Percentiles rank a stretch among this genome's conserved stretches.
phyloP scores from a whole-genome alignment of 2,797 vertebrate genomes.

The Lepus townsendii region DNA sequence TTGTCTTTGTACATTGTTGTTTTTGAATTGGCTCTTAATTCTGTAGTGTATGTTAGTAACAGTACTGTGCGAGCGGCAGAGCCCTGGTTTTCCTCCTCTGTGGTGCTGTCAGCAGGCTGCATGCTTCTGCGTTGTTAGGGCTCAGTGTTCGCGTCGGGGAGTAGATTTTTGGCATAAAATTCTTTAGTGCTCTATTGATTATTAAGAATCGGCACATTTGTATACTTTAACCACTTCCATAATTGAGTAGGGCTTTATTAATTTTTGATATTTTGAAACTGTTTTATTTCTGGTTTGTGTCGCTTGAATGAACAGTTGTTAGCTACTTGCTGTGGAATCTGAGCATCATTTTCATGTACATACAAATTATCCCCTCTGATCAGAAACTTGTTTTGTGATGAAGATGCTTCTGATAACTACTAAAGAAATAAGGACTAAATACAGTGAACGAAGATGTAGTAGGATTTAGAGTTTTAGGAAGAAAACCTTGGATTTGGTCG shows the following conservation, averaged over 20 bases:
- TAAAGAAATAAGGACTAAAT: slow-evolving; percentile 19
- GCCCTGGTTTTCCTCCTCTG: background rate
- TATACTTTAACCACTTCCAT: background rate
- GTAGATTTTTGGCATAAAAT: background rate
- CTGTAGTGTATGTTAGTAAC: background rate
- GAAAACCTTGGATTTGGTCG: background rate
- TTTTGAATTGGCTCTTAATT: background rate
- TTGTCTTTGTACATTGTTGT: background rate
- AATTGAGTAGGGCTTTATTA: background rate
- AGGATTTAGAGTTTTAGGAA: background rate
- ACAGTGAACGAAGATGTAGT: background rate
- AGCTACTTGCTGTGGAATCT: slow-evolving; percentile 9
- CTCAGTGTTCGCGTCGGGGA: slow-evolving; percentile 23
- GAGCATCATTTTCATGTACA: background rate
- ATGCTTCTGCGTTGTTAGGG: background rate
- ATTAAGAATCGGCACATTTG: background rate
- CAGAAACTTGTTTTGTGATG: slow-evolving; percentile 34
- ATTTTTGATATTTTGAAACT: background rate
- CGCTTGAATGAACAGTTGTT: background rate
- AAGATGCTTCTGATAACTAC: slow-evolving; percentile 10
- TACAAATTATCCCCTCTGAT: background rate
- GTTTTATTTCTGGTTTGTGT: slow-evolving; percentile 52
- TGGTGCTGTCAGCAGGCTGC: background rate
- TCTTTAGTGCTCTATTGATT: slow-evolving; percentile 12
- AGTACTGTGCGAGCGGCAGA: background rate